These are phyloP conservation scores for Molossus alvarezi DNA, from an alignment of 2,797 vertebrate species.

Conservation along the genomic window DNA sequence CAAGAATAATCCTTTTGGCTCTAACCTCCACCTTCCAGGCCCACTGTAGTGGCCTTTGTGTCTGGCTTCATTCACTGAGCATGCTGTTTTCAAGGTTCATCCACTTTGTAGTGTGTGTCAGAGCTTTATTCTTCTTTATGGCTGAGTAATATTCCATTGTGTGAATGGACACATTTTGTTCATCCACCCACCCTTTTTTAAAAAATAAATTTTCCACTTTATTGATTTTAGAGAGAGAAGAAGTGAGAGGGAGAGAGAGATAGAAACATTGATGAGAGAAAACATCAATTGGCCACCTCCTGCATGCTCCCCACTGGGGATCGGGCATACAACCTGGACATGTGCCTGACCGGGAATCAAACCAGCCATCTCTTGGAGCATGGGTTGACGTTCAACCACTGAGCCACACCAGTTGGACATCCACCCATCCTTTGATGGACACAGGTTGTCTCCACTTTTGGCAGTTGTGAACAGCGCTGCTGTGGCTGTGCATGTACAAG, in stretches of 20 bases:
- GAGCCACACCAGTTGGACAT: too few species aligned
- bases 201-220: too few species aligned
- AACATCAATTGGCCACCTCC: too few species aligned
- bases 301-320: too few species aligned
- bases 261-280: too few species aligned
- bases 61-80: neutral
- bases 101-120: fast-evolving
- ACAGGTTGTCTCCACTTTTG: neutral
- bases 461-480: fast-evolving
- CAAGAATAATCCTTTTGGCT: neutral
- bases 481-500: fast-evolving
- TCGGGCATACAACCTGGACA: too few species aligned
- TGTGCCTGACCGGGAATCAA: too few species aligned
- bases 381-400: too few species aligned
- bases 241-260: too few species aligned
- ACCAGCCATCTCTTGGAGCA: too few species aligned
- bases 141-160: neutral
- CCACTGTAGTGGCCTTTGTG: neutral
- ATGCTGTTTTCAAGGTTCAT: neutral
- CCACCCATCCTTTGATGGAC: fast-evolving
- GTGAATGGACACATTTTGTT: neutral
- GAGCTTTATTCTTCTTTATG: neutral
- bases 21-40: fast-evolving
- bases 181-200: neutral
- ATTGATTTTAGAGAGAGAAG: too few species aligned